A percentile compares a stretch with the other conserved stretches of the same genome.
phyloP scores from a whole-genome alignment of 2,797 vertebrate genomes.

The Poliocrania exsul region DNA sequence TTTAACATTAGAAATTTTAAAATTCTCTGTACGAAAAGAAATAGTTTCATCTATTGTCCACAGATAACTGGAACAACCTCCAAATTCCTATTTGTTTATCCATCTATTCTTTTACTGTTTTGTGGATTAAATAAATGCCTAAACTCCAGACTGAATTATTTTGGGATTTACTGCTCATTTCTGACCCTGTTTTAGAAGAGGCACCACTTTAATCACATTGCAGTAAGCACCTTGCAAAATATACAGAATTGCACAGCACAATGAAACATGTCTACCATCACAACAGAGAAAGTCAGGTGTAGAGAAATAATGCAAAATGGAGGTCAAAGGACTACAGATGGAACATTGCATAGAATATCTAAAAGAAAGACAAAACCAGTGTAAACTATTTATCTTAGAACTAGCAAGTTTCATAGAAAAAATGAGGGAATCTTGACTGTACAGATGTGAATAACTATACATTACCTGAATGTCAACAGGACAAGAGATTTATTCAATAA shows the following conservation, averaged over 20 bases:
- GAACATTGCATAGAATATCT: background rate
- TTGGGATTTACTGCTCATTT: background rate
- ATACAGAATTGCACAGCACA: rapidly evolving
- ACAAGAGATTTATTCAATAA: background rate
- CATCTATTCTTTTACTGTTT: background rate
- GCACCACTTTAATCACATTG: background rate
- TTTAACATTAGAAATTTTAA: background rate
- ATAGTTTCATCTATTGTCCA: background rate
- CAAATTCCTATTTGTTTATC: background rate
- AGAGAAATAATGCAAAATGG: background rate
- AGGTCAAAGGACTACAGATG: background rate
- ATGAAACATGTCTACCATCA: background rate
- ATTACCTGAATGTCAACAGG: background rate
- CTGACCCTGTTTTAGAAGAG: background rate
- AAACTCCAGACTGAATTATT: background rate
- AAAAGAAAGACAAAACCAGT: background rate
- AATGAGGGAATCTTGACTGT: background rate
- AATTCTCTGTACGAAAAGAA: background rate
- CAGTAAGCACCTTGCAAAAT: background rate
- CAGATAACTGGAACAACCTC: background rate
- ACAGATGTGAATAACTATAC: background rate
- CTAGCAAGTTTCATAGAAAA: background rate
- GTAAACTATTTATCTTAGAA: background rate
- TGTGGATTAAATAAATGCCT: background rate
- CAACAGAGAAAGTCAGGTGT: background rate